phyloP scores from a whole-genome alignment of 92 coral and sea anemone genomes.

The Porites evermanni region DNA sequence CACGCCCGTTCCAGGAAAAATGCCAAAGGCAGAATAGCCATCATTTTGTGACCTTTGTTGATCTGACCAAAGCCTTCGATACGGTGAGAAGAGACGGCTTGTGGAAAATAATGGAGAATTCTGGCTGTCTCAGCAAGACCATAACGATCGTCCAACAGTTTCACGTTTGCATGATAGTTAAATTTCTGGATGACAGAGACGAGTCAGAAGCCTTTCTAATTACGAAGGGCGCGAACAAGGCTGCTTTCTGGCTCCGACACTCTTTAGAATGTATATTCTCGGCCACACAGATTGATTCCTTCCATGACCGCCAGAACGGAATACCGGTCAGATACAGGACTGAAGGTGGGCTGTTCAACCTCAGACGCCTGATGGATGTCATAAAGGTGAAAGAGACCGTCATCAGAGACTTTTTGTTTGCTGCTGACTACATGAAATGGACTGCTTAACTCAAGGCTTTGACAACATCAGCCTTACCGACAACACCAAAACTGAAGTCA shows the following conservation, averaged over 20 bases:
- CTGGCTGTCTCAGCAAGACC: too few species aligned
- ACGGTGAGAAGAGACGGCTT: neutral
- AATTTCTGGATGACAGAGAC: too few species aligned
- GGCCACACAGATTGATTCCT: neutral
- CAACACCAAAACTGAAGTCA: slow-evolving; percentile 24
- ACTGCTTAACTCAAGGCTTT: too few species aligned
- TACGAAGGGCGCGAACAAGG: too few species aligned
- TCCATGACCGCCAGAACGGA: neutral
- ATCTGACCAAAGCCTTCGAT: neutral
- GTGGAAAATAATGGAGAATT: neutral
- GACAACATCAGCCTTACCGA: slow-evolving; percentile 20
- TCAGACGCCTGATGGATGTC: slow-evolving; percentile 35
- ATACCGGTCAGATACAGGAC: too few species aligned
- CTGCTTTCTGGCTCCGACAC: too few species aligned
- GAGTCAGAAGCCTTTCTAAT: too few species aligned
- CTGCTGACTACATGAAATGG: neutral
- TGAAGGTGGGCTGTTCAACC: slow-evolving; percentile 51
- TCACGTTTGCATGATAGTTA: too few species aligned
- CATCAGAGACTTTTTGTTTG: slow-evolving; percentile 37
- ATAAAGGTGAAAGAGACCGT: slow-evolving; percentile 36
- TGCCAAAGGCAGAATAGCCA: neutral
- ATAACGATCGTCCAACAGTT: too few species aligned
- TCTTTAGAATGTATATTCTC: too few species aligned
- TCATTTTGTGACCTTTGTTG: neutral
- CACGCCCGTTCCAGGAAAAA: neutral